Base-by-base conservation (phyloP, 2,888 invertebrate species). In the Linnaemya vulpina region DNA sequence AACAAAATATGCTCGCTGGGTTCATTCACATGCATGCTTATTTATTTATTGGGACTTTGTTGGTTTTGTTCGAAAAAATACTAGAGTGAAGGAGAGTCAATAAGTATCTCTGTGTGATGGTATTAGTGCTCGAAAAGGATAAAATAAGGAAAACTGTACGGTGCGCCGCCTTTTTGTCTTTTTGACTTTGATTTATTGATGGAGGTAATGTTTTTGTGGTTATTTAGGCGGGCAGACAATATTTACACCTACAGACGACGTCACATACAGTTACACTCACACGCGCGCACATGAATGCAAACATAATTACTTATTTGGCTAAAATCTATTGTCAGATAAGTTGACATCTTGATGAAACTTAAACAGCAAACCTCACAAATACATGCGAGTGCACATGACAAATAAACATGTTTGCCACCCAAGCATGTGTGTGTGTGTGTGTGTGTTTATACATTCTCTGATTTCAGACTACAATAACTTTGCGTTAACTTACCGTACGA, bases 141-240 rank as follows among this genome's bases (percentile, higher is more conserved):
- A 17, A 49, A 70, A 63, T 46, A 74, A 53, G 49, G 76, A 68
- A 68, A 73, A 62, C 40, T 43, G 73, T 63, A 65, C 15, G 65
- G 65, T 46, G 46, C 68, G 67, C 81, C 63, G 68, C 74, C 74
- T 81, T 81, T 81, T 63, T 81, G 81, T 70, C 84, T 63, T 81
- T 78, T 74, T 55, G 81, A 85, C 81, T 85, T 85, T 85, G 81
- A 85, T 85, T 85, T 85, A 81, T 85, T 78, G 84, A 78, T 81
- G 77, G 74, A 70, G 77, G 68, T 63, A 78, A 78, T 70, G 84
- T 85, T 81, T 73, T 63, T 81, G 81, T 85, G 84, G 84, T 58
- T 85, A 75, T 75, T 58, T 49, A 81, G 84, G 84, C 77, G 80
- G 76, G 68, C 53, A 74, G 70, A 70, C 77, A 81, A 70, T 71